Evolutionary conservation across 2,888 invertebrate genomes (phyloP).

Genomic region (Epistrophella euchroma): DNA sequence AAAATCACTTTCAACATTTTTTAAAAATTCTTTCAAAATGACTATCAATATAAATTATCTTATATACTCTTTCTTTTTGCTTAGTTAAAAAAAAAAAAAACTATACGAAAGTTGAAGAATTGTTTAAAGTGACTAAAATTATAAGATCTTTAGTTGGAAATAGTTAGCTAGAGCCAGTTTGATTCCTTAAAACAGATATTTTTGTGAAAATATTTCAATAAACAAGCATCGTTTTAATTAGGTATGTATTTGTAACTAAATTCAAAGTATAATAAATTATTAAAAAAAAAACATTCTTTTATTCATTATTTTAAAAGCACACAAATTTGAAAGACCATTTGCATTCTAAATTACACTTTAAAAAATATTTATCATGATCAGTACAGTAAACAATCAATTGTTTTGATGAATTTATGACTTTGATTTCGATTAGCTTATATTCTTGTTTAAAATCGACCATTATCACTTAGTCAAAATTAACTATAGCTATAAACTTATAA

Average conservation of each 20-base stretch:
- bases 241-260: neutral
- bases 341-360: slow-evolving; percentile 6
- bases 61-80: no score
- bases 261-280: neutral
- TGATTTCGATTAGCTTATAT: slow-evolving; percentile 25
- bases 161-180: no score
- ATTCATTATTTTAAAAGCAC: neutral
- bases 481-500: neutral
- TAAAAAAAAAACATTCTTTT: neutral
- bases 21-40: no score
- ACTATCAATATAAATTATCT: no score
- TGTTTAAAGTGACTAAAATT: no score
- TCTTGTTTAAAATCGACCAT: slow-evolving; percentile 8
- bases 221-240: neutral
- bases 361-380: slow-evolving; percentile 1
- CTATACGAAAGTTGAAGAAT: no score
- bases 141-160: no score
- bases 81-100: no score
- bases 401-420: slow-evolving; percentile 49
- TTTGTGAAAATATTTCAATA: neutral
- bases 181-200: no score
- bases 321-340: slow-evolving; percentile 16
- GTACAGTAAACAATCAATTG: slow-evolving; percentile 40
- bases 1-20: no score
- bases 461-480: slow-evolving; percentile 21